These are phyloP conservation scores for Mormyrus iriodes DNA, from an alignment of 2,113 vertebrate genomes.

Conservation along the genomic window DNA sequence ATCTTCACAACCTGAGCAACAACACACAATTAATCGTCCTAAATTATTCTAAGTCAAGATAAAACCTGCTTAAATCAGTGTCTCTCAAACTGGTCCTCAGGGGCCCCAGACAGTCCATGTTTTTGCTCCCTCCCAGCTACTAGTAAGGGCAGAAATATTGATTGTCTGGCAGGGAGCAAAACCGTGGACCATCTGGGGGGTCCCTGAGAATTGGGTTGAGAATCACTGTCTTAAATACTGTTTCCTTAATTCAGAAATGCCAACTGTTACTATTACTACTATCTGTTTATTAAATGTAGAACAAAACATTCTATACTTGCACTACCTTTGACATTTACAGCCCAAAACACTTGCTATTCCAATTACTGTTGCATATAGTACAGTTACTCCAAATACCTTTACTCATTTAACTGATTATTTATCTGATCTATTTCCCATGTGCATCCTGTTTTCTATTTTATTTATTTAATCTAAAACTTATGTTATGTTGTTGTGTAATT, in stretches of 20 bases:
- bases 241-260: neutral
- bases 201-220: neutral
- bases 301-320: neutral
- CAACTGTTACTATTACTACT: neutral
- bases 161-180: neutral
- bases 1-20: constrained; percentile 14
- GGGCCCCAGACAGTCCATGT: neutral
- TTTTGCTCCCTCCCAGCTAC: neutral
- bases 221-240: neutral
- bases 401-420: neutral
- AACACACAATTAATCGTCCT: neutral
- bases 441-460: neutral
- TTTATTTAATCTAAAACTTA: neutral
- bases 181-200: neutral
- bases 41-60: neutral
- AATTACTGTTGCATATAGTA: neutral
- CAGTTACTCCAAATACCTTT: neutral
- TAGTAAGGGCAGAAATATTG: neutral
- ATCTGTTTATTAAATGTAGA: neutral
- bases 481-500: neutral
- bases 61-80: neutral
- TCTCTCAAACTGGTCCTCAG: neutral
- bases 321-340: neutral
- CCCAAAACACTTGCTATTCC: neutral
- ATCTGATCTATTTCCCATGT: neutral